Conservation (phyloP, 2,888 invertebrate species). For the Synergus japonicus region DNA sequence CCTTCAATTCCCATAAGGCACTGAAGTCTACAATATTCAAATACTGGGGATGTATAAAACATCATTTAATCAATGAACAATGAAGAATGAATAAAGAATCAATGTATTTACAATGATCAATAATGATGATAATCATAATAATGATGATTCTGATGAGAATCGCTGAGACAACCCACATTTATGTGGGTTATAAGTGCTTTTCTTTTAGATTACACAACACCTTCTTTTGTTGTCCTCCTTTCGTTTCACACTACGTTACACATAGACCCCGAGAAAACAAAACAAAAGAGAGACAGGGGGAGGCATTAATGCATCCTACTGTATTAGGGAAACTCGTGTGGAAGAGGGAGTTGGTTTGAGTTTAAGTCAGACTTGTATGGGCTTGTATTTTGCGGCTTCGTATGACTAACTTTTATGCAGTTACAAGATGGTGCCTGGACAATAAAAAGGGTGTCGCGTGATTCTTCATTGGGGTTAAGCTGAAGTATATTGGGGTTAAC, state of each 20-base stretch:
- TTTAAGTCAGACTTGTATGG: constrained; percentile 24
- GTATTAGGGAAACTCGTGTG: not conserved
- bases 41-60: not conserved
- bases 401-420: constrained; percentile 25
- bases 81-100: too few species aligned
- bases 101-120: too few species aligned
- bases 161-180: not conserved
- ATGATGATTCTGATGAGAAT: not conserved
- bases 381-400: constrained; percentile 8
- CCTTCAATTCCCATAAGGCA: not conserved
- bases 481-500: constrained; percentile 34
- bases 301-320: constrained; percentile 12
- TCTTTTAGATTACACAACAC: constrained; percentile 8
- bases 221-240: constrained; percentile 1
- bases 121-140: not conserved
- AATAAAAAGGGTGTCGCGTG: constrained; percentile 28
- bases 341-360: not conserved
- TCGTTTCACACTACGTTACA: not conserved
- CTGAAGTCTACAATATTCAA: not conserved
- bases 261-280: constrained; percentile 17
- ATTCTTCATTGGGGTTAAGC: constrained; percentile 35
- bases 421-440: constrained; percentile 13
- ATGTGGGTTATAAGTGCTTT: not conserved
- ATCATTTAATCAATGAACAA: not conserved
- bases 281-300: constrained; percentile 21